Evolutionary conservation across 2,113 vertebrate species (phyloP).

Genomic region (Geococcyx californianus): DNA sequence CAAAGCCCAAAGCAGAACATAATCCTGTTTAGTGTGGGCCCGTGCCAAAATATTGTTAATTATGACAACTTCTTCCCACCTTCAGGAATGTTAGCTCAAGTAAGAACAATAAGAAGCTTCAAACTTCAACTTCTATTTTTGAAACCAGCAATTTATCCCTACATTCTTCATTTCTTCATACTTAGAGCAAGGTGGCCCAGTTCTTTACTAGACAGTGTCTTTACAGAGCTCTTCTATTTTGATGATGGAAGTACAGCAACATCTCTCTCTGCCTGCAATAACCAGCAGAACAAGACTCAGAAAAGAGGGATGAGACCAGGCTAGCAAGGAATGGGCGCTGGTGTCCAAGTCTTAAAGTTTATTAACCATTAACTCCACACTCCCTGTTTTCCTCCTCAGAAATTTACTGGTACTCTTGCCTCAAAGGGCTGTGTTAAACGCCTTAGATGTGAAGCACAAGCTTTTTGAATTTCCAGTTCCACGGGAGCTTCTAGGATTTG

Average conservation of each 20-base stretch:
- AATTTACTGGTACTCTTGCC: not conserved
- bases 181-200: not conserved
- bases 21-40: not conserved
- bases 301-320: not conserved
- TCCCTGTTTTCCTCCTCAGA: not conserved
- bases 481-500: not conserved
- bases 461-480: not conserved
- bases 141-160: not conserved
- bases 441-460: not conserved
- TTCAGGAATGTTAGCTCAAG: not conserved
- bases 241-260: not conserved
- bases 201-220: not conserved
- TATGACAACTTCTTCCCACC: not conserved
- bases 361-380: not conserved
- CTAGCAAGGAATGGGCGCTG: not conserved
- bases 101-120: not conserved
- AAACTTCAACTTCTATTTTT: not conserved
- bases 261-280: too few relatives aligned
- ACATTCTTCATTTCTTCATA: not conserved
- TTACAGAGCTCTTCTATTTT: not conserved
- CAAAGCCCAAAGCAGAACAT: not conserved
- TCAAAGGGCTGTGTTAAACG: not conserved
- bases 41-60: fast-evolving
- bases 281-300: not conserved
- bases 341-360: not conserved